Conservation (phyloP, 2,113 vertebrate species). For the Colossoma macropomum region DNA sequence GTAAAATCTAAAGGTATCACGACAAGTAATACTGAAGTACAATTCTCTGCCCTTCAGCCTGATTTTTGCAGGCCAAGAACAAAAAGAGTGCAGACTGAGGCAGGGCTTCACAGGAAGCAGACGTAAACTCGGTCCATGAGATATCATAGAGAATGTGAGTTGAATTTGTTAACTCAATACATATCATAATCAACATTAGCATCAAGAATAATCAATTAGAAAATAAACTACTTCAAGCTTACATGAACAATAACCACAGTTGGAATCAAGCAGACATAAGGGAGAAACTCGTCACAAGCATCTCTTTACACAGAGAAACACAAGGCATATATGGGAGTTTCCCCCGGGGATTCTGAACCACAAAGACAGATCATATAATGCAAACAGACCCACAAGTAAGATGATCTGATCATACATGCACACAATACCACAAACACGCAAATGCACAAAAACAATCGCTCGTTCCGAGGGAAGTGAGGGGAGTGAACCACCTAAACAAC, state of each 20-base stretch:
- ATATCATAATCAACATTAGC: neutral
- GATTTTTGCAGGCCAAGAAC: neutral
- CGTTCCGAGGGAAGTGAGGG: neutral
- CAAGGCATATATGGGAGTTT: neutral
- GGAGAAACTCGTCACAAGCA: neutral
- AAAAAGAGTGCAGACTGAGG: neutral
- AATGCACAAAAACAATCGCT: neutral
- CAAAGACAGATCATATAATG: slow-evolving; percentile 1
- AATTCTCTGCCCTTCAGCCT: neutral
- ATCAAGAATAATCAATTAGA: neutral
- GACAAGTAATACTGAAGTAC: neutral
- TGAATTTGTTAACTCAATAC: neutral
- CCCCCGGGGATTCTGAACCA: neutral
- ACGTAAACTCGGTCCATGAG: neutral
- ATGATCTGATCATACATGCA: slow-evolving; percentile 4
- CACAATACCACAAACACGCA: neutral
- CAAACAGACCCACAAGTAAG: neutral
- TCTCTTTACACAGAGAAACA: neutral
- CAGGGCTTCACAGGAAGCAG: neutral
- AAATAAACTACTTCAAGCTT: neutral
- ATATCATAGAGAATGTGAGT: neutral
- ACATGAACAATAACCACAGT: neutral
- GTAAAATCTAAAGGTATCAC: neutral
- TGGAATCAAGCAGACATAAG: neutral
- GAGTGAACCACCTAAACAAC: neutral